phyloP scores from a whole-genome alignment of 1,140 invertebrate genomes.

The Bombus breviceps region DNA sequence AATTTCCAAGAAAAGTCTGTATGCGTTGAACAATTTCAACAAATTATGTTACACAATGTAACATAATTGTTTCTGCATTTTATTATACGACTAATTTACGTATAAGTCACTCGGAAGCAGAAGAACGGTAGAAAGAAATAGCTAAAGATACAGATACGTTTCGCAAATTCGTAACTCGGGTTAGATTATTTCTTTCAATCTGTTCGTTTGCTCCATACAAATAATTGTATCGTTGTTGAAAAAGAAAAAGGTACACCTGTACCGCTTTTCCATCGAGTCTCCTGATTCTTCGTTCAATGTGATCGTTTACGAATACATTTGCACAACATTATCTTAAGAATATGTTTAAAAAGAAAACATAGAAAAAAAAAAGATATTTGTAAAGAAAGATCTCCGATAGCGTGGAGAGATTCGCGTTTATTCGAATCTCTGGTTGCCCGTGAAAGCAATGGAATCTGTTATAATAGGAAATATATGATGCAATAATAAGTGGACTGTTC shows the following conservation, averaged over 20 bases:
- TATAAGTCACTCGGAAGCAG: too few relatives aligned
- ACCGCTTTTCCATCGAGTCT: not conserved
- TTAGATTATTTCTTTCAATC: too few relatives aligned
- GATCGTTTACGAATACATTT: not conserved
- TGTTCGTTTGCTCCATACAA: too few relatives aligned
- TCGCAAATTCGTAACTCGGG: too few relatives aligned
- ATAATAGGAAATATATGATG: not conserved
- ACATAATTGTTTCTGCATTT: too few relatives aligned
- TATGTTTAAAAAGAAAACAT: not conserved
- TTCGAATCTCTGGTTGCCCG: not conserved
- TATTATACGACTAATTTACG: too few relatives aligned
- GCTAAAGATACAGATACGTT: too few relatives aligned
- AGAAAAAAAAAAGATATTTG: not conserved
- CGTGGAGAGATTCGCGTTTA: not conserved
- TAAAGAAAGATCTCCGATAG: not conserved
- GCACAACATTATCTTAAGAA: slow-evolving; percentile 13
- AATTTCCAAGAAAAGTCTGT: not conserved
- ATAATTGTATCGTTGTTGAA: not conserved
- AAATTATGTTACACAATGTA: not conserved
- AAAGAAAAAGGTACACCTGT: not conserved
- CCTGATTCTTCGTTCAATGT: slow-evolving; percentile 1
- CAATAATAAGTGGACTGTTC: slow-evolving; percentile 3
- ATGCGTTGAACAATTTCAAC: not conserved
- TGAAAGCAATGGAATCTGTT: not conserved
- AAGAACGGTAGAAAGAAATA: too few relatives aligned